Base-by-base conservation (phyloP, 2,888 invertebrate species). In the Helicoverpa assulta region DNA sequence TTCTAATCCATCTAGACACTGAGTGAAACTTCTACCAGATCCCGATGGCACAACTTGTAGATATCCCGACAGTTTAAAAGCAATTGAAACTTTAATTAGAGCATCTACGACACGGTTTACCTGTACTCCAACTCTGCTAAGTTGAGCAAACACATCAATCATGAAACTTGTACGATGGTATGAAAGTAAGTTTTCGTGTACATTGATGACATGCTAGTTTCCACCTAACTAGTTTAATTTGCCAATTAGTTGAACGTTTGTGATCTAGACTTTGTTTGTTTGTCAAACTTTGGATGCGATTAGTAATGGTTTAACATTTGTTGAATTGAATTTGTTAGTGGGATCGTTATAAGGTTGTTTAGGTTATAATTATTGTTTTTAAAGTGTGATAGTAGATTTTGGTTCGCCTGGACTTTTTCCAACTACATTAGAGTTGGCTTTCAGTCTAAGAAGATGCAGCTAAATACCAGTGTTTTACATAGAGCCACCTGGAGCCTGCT, bases 51-150 rank as follows among this genome's bases (percentile, higher is more conserved):
- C 40, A 76, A 67, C 61, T 67, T 62, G 66, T 67, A 26, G 66
- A 53, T 70, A 52, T 76, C 21, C 26, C 2, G 60, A 54, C 62
- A 73, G 52, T 81, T 69, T 74, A 58, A 72, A 81, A 80, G 72
- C 75, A 81, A 83, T 81, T 75, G 75, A 62, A 81, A 81, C 78
- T 83, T 81, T 67, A 81, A 81, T 83, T 81, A 75, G 58, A 70
- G 66, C 67, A 67, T 70, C 64, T 54, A 65, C 54, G 58, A 53
- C 61, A 37, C n/a, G 55, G 66, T 77, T 58, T 70, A 75, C 72
- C 81, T 78, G 62, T 60, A 65, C 71, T 26, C 26, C 26, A 26
- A 26, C 26, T 62, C 52, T 67, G 29, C 58, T 33, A 81, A 72
- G 54, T 73, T 67, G 29, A 12, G 55, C 54, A 74, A 81, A 80